Evolutionary conservation across 2,113 vertebrate genomes (phyloP), one percentile per base, ranked within the genome.

Genomic region (Archilochus colubris): DNA sequence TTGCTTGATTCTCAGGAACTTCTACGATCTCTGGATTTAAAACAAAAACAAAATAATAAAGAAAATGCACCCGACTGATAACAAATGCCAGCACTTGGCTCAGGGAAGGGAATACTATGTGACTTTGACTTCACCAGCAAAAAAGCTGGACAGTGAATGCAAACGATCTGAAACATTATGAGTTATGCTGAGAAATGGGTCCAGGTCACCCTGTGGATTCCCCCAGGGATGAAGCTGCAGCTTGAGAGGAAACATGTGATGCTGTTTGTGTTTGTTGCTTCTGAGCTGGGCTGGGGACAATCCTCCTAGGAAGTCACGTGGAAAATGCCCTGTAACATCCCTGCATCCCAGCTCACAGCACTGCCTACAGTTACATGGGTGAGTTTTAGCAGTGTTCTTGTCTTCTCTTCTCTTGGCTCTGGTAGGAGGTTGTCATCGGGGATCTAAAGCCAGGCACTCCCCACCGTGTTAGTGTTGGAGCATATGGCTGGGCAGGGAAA

Each of bases 401-500:
- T 90, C 93, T 86, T 84, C 13, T 90, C 53, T 87, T 77, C 40
- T 95, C 81, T 93, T 92, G 30, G 30, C 63, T 86, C 87, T 83
- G 54, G 64, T 91, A 99, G 99, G 99, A 99, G 43, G 97, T 99
- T 77, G 97, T 98, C 30, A 98, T 99, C 0, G 96, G 97, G 25
- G 96, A 98, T 72, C 97, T 99, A 86, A 98, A 98, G 82, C 98
- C 99, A 51, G 98, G 98, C 92, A 97, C 98, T 3, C 97, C 96
- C 5, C 99, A 99, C 91, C 98, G 97, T 2, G 98, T 99, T 43
- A 99, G 98, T 2, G 94, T 99, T 24, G 98, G 98, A 69, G 99
- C 99, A 0, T 99, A 98, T 9, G 95, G 98, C 72, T 98, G 97
- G 98, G 97, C 97, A 3, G 98, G 98, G 58, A 98, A 99, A 77